A percentile compares a stretch with the other conserved stretches of the same genome.
Conservation (phyloP, 2,113 vertebrate species). For the Phalacrocorax brasilianus region DNA sequence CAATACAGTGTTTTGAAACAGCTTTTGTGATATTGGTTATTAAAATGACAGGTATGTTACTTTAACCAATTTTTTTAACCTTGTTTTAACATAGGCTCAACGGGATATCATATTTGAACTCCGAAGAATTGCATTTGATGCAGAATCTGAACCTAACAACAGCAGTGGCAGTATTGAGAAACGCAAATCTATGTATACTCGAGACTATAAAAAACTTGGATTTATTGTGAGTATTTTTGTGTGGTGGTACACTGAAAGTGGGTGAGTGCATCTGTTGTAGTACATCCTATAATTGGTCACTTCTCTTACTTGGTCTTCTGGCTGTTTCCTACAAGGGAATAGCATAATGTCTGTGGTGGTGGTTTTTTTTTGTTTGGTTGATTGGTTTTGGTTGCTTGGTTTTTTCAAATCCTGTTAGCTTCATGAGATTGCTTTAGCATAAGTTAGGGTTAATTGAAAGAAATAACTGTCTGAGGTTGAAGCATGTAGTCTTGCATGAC, state of each 20-base stretch:
- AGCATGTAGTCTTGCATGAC: neutral
- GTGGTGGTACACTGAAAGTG: neutral
- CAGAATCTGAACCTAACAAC: conserved; percentile 90
- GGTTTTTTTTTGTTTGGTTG: neutral
- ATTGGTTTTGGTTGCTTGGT: neutral
- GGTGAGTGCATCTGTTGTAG: neutral
- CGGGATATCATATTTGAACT: conserved; percentile 98
- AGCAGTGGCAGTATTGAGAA: conserved; percentile 95
- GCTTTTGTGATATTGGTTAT: neutral
- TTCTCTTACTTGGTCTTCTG: neutral
- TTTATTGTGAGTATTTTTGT: conserved; percentile 90
- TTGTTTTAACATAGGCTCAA: conserved; percentile 81
- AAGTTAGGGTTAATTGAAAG: neutral
- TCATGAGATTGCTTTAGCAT: neutral
- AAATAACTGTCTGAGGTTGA: neutral
- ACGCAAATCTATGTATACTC: conserved; percentile 98
- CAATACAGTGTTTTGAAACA: neutral
- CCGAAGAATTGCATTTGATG: conserved; percentile 94
- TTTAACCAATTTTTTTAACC: neutral
- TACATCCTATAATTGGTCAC: neutral
- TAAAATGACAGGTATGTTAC: neutral
- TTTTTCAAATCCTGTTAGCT: neutral
- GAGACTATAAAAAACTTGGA: conserved; percentile 98
- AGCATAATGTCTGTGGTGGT: neutral
- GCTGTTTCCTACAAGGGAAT: neutral